Evolutionary conservation across 2,113 vertebrate species (phyloP).

Genomic region (Opisthocomus hoazin): DNA sequence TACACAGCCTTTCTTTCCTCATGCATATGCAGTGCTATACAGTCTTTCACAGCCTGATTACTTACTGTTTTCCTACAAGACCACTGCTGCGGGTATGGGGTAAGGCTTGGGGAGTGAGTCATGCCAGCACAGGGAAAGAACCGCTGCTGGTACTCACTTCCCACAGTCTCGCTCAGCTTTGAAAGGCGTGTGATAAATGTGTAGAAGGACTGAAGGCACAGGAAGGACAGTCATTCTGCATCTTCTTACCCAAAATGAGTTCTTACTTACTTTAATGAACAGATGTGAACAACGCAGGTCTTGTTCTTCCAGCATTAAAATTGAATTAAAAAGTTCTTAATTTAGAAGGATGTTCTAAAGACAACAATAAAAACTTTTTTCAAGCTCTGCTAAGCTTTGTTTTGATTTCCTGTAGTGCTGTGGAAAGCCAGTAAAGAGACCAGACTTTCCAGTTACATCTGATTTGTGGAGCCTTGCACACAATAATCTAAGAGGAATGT

Average conservation of each 20-base stretch:
- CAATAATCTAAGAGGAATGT: too few species aligned
- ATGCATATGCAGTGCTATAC: neutral
- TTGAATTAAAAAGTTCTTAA: conserved; percentile 36
- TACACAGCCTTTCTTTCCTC: neutral
- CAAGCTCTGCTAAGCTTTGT: neutral
- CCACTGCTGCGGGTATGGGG: neutral
- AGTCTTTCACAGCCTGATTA: neutral
- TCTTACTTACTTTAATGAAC: neutral
- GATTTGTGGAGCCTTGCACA: neutral
- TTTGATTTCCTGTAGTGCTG: neutral
- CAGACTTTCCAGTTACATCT: neutral
- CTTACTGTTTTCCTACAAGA: neutral
- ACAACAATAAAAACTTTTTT: neutral
- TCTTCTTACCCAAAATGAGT: neutral
- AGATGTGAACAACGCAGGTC: conserved; percentile 8
- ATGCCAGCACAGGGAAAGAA: neutral
- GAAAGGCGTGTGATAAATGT: neutral
- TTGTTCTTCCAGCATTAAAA: conserved; percentile 24
- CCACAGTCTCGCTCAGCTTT: neutral
- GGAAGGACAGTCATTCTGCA: neutral
- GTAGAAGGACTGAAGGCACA: neutral
- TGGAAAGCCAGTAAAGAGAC: neutral
- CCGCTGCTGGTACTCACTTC: neutral
- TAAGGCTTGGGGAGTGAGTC: neutral
- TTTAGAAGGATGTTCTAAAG: conserved; percentile 22